Base-by-base conservation (phyloP, 1,140 invertebrate genomes). In the Sipha flava region DNA sequence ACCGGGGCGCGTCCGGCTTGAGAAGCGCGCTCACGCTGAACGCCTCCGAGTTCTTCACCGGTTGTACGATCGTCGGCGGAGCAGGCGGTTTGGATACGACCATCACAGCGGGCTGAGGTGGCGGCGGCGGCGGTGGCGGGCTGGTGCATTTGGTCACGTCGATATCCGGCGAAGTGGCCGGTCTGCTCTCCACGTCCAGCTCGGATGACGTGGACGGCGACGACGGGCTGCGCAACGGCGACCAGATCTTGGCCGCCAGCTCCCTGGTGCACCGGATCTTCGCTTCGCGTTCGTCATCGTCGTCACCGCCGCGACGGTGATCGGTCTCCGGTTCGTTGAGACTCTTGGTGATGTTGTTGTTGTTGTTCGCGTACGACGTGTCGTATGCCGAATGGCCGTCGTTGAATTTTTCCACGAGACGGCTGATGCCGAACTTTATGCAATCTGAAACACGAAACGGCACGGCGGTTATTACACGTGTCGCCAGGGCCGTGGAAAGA, bases 11-110 rank as follows among this genome's bases (percentile, higher is more conserved):
- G 84, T 94, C 92, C 68, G 92, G 91, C 85, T 91, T 88, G 16
- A 94, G 85, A 5, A 94, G 85, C 0, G 92, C 93, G 62, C 90
- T 92, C 6, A 94, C 92, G 79, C 91, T 93, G 84, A 94, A 94
- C 6, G 90, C 88, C 85, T 93, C 91, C 7, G 91, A 93, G 86
- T 91, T 90, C 85, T 91, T 91, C 14, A 45, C 64, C 64, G 21
- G n/a, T n/a, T n/a, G n/a, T 4, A 40, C 37, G 37, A 10, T 59
- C 31, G 80, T 40, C 21, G 79, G 57, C 37, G 68, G 85, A 83
- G 21, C 85, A 18, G 54, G 34, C 45, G 29, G 82, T 83, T 81
- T 82, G 81, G 82, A 83, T 83, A 82, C 26, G 6, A 18, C 12
- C 16, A 31, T 18, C 6, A 75, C 6, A 79, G 70, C 83, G 21